phyloP scores from a whole-genome alignment of 2,888 invertebrate genomes.

The Ormia ochracea region DNA sequence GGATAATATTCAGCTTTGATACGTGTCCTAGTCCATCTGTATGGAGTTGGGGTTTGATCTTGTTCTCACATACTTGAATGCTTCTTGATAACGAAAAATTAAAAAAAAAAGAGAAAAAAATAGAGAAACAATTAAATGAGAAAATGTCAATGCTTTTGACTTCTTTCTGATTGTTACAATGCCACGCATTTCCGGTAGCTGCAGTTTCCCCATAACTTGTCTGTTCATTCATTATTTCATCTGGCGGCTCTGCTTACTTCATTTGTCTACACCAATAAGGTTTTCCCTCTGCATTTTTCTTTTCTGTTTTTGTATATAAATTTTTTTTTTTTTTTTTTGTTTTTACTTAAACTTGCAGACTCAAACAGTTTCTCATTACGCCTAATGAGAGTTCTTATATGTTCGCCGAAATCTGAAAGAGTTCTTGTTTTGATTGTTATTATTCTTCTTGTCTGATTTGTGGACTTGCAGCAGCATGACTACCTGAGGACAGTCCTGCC shows the following conservation, averaged over 20 bases:
- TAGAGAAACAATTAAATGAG: constrained; percentile 24
- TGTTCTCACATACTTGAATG: constrained; percentile 53
- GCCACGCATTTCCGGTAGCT: constrained; percentile 61
- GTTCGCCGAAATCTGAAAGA: constrained; percentile 49
- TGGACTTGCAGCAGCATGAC: background rate
- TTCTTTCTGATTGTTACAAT: constrained; percentile 52
- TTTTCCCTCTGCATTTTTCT: too few species aligned
- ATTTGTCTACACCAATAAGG: constrained; percentile 24
- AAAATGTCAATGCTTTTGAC: constrained; percentile 56
- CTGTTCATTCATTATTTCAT: background rate
- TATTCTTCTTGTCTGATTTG: constrained; percentile 6
- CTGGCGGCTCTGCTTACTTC: constrained; percentile 2
- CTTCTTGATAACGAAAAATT: background rate
- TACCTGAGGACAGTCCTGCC: constrained; percentile 15
- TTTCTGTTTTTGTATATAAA: too few species aligned
- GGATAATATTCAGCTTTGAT: background rate
- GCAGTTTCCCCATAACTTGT: constrained; percentile 23
- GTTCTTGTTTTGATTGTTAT: constrained; percentile 54
- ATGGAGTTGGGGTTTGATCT: background rate
- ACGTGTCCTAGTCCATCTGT: background rate
- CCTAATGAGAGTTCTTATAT: constrained; percentile 45
- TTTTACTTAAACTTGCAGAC: constrained; percentile 17
- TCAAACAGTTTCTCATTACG: constrained; percentile 22
- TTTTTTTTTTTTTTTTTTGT: background rate
- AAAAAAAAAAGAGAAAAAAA: background rate